Conservation (phyloP, 2,888 invertebrate genomes). For the Coecobrya sp. region DNA sequence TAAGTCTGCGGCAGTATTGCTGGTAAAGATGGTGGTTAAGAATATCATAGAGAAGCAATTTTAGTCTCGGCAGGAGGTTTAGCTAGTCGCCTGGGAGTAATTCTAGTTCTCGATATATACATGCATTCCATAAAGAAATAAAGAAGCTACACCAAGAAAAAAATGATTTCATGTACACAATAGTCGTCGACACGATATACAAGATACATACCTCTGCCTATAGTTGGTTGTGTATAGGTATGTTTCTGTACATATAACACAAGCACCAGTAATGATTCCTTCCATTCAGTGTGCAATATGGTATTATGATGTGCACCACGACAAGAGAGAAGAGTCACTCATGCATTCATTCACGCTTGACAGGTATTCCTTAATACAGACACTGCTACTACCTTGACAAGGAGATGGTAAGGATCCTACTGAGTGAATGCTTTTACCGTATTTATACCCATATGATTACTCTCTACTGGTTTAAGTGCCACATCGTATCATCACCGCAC, state of each 20-base stretch:
- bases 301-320: not conserved
- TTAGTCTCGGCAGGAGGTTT: slow-evolving; percentile 76
- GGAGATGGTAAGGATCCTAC: not conserved
- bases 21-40: slow-evolving; percentile 32
- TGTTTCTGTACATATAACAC: not conserved
- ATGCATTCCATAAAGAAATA: slow-evolving; percentile 26
- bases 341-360: slow-evolving; percentile 37
- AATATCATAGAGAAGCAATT: slow-evolving; percentile 73
- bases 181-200: not conserved
- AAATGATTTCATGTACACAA: not conserved
- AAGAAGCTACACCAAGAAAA: not conserved
- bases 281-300: not conserved
- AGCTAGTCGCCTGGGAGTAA: slow-evolving; percentile 74
- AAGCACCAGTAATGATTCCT: not conserved
- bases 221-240: too few relatives aligned
- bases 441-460: not conserved
- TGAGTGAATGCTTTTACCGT: not conserved
- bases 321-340: not conserved
- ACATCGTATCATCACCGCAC: not conserved
- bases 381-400: not conserved
- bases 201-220: too few relatives aligned
- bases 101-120: slow-evolving; percentile 49
- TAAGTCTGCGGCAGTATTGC: not conserved
- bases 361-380: not conserved
- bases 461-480: not conserved